These are phyloP conservation scores for Dinoponera quadriceps DNA, from an alignment of 1,140 invertebrate genomes.

Conservation along the genomic window DNA sequence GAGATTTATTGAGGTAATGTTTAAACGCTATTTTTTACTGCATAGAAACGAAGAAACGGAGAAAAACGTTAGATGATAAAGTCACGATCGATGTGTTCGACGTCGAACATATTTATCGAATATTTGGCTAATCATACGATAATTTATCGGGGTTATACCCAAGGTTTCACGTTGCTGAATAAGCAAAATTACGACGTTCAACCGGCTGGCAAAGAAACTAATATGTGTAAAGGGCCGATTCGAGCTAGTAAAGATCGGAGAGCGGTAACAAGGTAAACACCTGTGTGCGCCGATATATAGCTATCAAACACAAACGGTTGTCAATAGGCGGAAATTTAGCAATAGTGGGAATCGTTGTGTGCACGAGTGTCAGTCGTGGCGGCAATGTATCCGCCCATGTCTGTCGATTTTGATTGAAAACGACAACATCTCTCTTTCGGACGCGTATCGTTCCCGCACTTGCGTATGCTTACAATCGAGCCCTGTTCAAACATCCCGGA, in stretches of 20 bases:
- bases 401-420: conserved; percentile 55
- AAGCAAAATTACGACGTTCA: not conserved
- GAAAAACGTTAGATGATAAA: not conserved
- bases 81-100: not conserved
- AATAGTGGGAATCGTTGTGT: conserved; percentile 48
- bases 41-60: not conserved
- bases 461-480: conserved; percentile 43
- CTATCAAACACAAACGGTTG: conserved; percentile 42
- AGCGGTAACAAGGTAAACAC: conserved; percentile 43
- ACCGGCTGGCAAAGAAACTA: not conserved
- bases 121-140: not conserved
- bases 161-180: not conserved
- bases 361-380: conserved; percentile 33
- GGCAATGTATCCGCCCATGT: conserved; percentile 37
- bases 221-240: conserved; percentile 16
- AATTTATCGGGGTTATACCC: not conserved
- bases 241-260: conserved; percentile 12
- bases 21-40: not conserved
- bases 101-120: not conserved
- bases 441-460: conserved; percentile 26
- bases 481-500: conserved; percentile 33
- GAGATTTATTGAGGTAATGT: not conserved
- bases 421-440: conserved; percentile 47
- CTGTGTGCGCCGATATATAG: conserved; percentile 19
- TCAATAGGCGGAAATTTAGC: conserved; percentile 57